Base-by-base conservation (phyloP, 2,113 vertebrate species). In the Pantherophis guttatus region DNA sequence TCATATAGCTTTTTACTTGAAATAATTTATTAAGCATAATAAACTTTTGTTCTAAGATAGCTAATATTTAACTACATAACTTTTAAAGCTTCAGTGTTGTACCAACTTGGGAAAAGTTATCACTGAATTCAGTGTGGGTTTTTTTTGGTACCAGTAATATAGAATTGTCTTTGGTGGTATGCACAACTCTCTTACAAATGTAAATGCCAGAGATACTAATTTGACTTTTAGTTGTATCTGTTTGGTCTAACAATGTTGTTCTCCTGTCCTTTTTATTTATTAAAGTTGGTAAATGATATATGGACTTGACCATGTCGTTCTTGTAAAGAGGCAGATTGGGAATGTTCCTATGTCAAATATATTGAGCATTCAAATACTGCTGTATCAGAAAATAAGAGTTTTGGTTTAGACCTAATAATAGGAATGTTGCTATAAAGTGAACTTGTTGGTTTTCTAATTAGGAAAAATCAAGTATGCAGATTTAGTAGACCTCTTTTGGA, bases 21-120 rank as follows among this genome's bases (percentile, higher is more conserved):
- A 93, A 86, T 8, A 96, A 94, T 65, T 95, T 94, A 70, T 48
- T 58, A 87, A 81, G 90, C 94, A 93, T 75, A 53, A 86, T 86
- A 26, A 90, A 90, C 81, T 91, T 89, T 57, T 88, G 65, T 93
- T 93, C 26, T 89, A 87, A 96, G 93, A 55, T 91, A 15, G 89
- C 75, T 0, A 0, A 93, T 90, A 57, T 92, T 94, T 86, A 90
- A 89, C 24, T 89, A 59, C 86, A 92, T 54, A 89, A n/a, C 86
- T 86, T 91, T 95, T 94, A 70, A 90, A 33, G 55, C 10, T 89
- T 9, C 53, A 57, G 54, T 23, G 4, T 55, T 89, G 17, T 90
- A 53, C 44, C 89, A 70, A 26, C 26, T 54, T 55, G 29, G 86
- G 52, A 19, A n/a, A 29, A 88, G 29, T 13, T 29, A 52, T 17